Evolutionary conservation across 2,888 invertebrate species (phyloP), one percentile per base, ranked within the genome.

Genomic region (Lymantria dispar): DNA sequence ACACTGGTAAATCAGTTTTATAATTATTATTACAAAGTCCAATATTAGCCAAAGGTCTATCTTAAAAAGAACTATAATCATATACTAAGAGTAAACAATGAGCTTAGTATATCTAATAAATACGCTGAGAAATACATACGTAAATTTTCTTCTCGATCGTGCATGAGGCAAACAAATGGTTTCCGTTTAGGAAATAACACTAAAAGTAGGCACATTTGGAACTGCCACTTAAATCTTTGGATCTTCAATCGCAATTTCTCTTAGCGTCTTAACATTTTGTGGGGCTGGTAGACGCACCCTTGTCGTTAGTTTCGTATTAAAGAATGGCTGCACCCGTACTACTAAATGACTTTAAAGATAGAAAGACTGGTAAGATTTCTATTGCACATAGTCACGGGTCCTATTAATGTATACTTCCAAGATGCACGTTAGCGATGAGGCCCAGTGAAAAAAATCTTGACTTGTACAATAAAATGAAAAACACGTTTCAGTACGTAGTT

Each of bases 191-290:
- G 87, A 87, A 86, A 89, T 89, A 89, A 89, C 85, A 87, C 87
- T 89, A 87, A 88, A 87, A 88, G 88, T 89, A 89, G 86, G 88
- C 88, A 82, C 87, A 85, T 88, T 89, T 85, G 87, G 85, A 86
- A 89, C 83, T 88, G 87, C 85, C 87, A 85, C 85, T 87, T 88
- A 89, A 88, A 89, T 89, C 89, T 88, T 86, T 81, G 83, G 86
- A 83, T 87, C 80, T 80, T 82, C 87, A 81, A 89, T 89, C 78
- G 89, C 85, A 80, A 86, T 89, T 86, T 85, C 80, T 89, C 87
- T 86, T 80, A 72, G 80, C 75, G 79, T 83, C 86, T 88, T 87
- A 85, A 69, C 72, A 66, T 62, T 57, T 56, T 48, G 55, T 56
- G 62, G 67, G 65, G 66, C 64, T 68, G 60, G 48, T 48, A 62